Evolutionary conservation across 2,888 invertebrate genomes (phyloP).

Genomic region (Diaperis boleti): DNA sequence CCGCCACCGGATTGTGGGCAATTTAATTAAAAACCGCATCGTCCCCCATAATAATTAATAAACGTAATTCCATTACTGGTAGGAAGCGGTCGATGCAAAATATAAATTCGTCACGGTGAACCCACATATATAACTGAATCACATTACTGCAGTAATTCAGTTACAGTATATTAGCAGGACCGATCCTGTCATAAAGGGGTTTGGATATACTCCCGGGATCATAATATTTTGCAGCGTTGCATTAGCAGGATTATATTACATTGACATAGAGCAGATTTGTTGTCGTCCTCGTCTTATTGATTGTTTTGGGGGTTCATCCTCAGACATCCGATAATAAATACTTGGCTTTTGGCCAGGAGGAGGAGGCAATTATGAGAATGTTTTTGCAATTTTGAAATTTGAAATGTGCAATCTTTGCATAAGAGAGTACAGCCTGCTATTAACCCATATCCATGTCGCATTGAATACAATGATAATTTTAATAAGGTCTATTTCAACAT

Average conservation of each 20-base stretch:
- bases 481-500: conserved; percentile 21
- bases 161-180: conserved; percentile 57
- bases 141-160: conserved; percentile 56
- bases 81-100: conserved; percentile 56
- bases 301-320: conserved; percentile 13
- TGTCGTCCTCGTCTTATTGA: conserved; percentile 33
- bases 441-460: conserved; percentile 20
- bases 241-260: conserved; percentile 44
- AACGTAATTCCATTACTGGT: conserved; percentile 58
- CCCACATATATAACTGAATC: conserved; percentile 62
- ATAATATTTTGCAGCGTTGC: conserved; percentile 51
- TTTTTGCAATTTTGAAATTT: too few species aligned
- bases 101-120: conserved; percentile 61
- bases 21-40: conserved; percentile 49
- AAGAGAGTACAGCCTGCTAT: too few species aligned
- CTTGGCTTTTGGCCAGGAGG: conserved; percentile 1
- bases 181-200: conserved; percentile 57
- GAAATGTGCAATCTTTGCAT: too few species aligned
- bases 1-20: conserved; percentile 28
- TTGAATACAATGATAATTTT: conserved; percentile 20
- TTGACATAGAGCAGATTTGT: conserved; percentile 49
- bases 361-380: too few species aligned
- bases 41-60: conserved; percentile 58
- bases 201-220: conserved; percentile 50
- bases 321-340: neutral